Evolutionary conservation across 2,113 vertebrate genomes (phyloP), one percentile per base, ranked within the genome.

Genomic region (Corydoras sp.): DNA sequence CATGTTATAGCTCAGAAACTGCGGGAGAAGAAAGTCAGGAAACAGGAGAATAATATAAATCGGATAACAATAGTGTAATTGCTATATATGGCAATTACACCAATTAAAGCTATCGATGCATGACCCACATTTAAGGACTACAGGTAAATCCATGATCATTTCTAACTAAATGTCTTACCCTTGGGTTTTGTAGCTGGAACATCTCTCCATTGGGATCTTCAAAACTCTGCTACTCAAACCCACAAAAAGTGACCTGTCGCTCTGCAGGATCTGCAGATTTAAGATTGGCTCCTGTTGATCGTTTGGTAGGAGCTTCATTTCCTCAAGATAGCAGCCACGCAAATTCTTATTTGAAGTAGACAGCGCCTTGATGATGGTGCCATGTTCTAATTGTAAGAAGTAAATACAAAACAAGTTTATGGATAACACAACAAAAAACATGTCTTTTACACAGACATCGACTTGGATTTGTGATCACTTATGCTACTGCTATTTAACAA

Each of bases 291-390:
- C 90, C 2, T 70, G 74, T 48, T 83, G 83, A 51, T 84, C 87
- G 15, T 86, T 87, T 0, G 95, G 94, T 64, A 95, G 88, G 74
- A 97, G 90, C 73, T 93, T 89, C 14, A 97, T 91, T 85, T 98
- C 96, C 71, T 98, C 96, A 2, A 98, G 85, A 83, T 95, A 86
- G 61, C 96, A 98, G 80, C 94, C 91, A 56, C 86, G 86, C 0
- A 90, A 85, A 67, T 84, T 89, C 75, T 90, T 90, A 71, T 91
- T 92, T 83, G 92, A 66, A 0, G 94, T 92, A 0, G 93, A 92
- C 12, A 96, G 90, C 7, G 93, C 88, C 71, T 98, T 98, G 78
- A 96, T 91, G 83, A 98, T 94, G 78, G 93, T 96, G 51, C 96
- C 96, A 1, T 93, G 89, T 75, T 95, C 96, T 97, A 87, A 50